A percentile compares a stretch with the other conserved stretches of the same genome.
phyloP scores from a whole-genome alignment of 2,888 invertebrate genomes.

The Gibbula magus region DNA sequence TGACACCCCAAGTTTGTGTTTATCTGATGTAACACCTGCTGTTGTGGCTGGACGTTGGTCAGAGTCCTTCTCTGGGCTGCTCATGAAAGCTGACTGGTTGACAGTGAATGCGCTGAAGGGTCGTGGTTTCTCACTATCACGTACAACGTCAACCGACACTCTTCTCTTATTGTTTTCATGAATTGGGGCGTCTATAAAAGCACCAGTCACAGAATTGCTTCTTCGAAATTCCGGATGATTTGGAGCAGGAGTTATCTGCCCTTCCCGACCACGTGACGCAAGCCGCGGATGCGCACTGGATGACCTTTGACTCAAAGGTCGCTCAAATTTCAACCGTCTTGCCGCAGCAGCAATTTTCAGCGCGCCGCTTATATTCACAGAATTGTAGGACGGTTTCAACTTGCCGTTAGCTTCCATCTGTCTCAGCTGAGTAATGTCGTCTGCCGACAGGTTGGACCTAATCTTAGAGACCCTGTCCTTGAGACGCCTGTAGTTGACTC shows the following conservation, averaged over 20 bases:
- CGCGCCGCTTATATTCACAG: slow-evolving; percentile 56
- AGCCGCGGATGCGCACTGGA: slow-evolving; percentile 1
- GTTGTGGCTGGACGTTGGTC: slow-evolving; percentile 31
- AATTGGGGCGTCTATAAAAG: slow-evolving; percentile 56
- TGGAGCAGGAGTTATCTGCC: not conserved
- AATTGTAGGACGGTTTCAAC: slow-evolving; percentile 48
- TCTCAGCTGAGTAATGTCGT: slow-evolving; percentile 61
- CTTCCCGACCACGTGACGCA: not conserved
- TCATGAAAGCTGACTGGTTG: slow-evolving; percentile 23
- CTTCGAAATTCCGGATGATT: not conserved
- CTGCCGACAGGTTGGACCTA: slow-evolving; percentile 59
- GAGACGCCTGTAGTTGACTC: slow-evolving; percentile 61
- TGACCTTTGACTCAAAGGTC: not conserved
- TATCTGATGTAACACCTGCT: not conserved
- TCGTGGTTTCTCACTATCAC: slow-evolving; percentile 30
- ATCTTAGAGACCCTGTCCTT: slow-evolving; percentile 66
- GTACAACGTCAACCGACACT: slow-evolving; percentile 46
- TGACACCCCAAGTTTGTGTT: not conserved
- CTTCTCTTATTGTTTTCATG: not conserved
- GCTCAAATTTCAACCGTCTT: slow-evolving; percentile 51
- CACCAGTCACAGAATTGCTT: slow-evolving; percentile 61
- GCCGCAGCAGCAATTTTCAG: slow-evolving; percentile 65
- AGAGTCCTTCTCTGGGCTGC: not conserved
- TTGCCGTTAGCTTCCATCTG: slow-evolving; percentile 60
- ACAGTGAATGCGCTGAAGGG: slow-evolving; percentile 47